Evolutionary conservation across 1,140 invertebrate genomes (phyloP), one percentile per base, ranked within the genome.

Genomic region (Adoxophyes honmai): DNA sequence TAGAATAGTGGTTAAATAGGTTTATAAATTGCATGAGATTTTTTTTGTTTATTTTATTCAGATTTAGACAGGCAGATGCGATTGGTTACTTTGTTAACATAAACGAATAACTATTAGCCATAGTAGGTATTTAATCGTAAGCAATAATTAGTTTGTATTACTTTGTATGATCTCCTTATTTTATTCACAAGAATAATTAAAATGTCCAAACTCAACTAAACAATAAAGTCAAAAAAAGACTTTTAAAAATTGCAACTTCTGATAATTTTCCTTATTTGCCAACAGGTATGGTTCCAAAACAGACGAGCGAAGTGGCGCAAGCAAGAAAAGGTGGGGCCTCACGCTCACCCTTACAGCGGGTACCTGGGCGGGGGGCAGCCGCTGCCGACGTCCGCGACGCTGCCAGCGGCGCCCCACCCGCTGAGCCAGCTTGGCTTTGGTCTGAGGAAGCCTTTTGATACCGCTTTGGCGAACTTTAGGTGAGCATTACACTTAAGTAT

Each of bases 261-360:
- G 2, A 28, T 3, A 28, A 28, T 28, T 6, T 15, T 4, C 4
- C 52, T 51, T 57, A 38, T 42, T 79, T 89, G 86, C 73, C 91
- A 90, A 3, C 91, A 98, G 96, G 96, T 98, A 15, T 98, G 96
- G 96, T 98, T 97, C 90, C 96, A 98, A 91, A 98, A 98, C 85
- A 93, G 96, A 60, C 91, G 96, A 37, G 96, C 96, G 57, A 98
- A 98, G 86, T 97, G 96, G 96, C 92, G 96, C 36, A 95, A 96
- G 65, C 96, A 98, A 79, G 96, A 98, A 82, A 98, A 98, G 90
- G 96, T 97, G 88, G 96, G 96, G n/a, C 96, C 96, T 0, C 94
- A 96, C 75, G 94, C 92, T 3, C 96, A 98, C 81, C 96, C 96
- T 0, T 98, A 97, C 91, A 96, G 94, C 82, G 95, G 95, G 0